phyloP scores from a whole-genome alignment of 2,113 vertebrate genomes.

The Antechinus flavipes region DNA sequence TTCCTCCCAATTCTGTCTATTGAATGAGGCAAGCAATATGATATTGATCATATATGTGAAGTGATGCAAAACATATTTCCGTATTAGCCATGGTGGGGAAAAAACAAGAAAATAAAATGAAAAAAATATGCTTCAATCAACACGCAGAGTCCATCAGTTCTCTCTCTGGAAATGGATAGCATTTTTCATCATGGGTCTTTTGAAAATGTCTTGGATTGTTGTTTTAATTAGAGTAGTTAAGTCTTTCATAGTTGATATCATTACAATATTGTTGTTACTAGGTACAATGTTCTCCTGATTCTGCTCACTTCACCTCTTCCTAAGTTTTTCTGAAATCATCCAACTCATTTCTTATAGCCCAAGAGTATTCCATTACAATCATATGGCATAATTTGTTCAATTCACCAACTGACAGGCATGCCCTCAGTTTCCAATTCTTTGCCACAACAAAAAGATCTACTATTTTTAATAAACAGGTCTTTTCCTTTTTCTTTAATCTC shows the following conservation, averaged over 20 bases:
- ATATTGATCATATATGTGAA: background rate
- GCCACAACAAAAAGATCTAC: background rate
- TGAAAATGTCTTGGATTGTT: background rate
- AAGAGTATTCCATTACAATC: background rate
- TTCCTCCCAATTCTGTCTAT: background rate
- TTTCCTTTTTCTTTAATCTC: background rate
- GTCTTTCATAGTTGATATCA: background rate
- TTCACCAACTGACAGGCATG: background rate
- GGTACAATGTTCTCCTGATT: background rate
- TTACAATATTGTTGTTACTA: background rate
- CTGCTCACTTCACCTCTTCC: background rate
- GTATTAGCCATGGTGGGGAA: background rate
- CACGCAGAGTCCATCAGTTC: background rate
- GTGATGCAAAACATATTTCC: background rate
- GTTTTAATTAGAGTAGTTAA: background rate
- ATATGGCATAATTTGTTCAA: background rate
- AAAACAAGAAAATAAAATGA: background rate
- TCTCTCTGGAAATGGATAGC: background rate
- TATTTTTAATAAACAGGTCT: background rate
- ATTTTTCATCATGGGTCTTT: background rate
- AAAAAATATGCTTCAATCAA: background rate
- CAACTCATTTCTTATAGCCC: background rate
- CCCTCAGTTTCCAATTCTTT: background rate
- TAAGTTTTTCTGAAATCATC: background rate
- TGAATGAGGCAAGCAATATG: background rate